Conservation (phyloP, 2,888 invertebrate genomes). For the Loripinus fragilis region DNA sequence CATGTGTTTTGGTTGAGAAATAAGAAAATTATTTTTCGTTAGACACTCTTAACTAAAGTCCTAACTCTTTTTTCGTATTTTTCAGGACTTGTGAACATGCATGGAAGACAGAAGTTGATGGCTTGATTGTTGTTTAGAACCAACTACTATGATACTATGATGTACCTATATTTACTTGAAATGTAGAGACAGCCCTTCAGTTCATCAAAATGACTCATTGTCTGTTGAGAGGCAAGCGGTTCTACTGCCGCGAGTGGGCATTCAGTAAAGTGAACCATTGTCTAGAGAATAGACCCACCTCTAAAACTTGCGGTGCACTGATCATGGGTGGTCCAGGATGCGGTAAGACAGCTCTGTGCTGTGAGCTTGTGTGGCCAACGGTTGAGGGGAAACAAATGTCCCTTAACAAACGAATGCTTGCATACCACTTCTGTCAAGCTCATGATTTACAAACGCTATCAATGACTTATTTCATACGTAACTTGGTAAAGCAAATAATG, state of each 20-base stretch:
- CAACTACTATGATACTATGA: too few relatives aligned
- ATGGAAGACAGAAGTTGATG: too few relatives aligned
- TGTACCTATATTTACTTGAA: too few relatives aligned
- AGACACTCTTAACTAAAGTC: too few relatives aligned
- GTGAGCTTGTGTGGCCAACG: conserved; percentile 87
- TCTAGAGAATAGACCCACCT: conserved; percentile 91
- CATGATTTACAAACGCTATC: conserved; percentile 87
- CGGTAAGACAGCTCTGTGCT: conserved; percentile 90
- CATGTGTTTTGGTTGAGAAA: too few relatives aligned
- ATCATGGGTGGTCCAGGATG: conserved; percentile 96
- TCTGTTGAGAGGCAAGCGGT: conserved; percentile 83
- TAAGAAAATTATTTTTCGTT: too few relatives aligned
- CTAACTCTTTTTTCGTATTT: too few relatives aligned
- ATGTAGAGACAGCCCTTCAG: too few relatives aligned
- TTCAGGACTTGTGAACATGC: too few relatives aligned
- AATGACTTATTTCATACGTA: conserved; percentile 90
- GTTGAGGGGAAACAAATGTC: conserved; percentile 85
- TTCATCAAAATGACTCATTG: conserved; percentile 77
- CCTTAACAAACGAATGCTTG: conserved; percentile 91
- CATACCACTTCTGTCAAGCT: conserved; percentile 91
- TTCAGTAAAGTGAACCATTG: conserved; percentile 96
- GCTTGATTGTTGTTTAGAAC: too few relatives aligned
- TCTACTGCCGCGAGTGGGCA: conserved; percentile 97
- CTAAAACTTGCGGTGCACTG: conserved; percentile 92
- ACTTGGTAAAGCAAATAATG: conserved; percentile 87